phyloP scores from a whole-genome alignment of 2,113 vertebrate genomes.

The Parus major region DNA sequence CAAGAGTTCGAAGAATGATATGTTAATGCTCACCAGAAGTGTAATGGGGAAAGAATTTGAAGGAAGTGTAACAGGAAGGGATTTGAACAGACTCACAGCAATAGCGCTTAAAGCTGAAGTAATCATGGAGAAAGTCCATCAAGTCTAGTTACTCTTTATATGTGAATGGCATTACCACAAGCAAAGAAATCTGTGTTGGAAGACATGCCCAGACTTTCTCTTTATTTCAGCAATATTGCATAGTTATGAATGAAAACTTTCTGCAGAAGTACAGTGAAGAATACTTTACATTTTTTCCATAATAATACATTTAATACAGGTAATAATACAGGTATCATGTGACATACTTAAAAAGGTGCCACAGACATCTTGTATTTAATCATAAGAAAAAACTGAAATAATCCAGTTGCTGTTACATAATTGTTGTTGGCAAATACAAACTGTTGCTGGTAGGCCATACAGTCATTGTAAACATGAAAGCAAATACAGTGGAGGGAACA shows the following conservation, averaged over 20 bases:
- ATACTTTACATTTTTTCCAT: background rate
- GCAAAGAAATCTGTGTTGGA: background rate
- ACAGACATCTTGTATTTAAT: background rate
- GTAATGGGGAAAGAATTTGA: background rate
- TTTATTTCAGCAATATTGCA: background rate
- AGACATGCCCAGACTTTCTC: background rate
- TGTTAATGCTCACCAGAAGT: background rate
- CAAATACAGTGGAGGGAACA: background rate
- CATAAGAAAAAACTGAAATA: background rate
- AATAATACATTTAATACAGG: too few species aligned
- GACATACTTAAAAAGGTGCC: background rate
- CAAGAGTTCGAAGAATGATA: background rate
- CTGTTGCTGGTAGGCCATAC: background rate
- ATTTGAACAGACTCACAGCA: background rate
- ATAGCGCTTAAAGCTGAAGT: background rate
- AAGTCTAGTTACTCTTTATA: background rate
- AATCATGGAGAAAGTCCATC: background rate
- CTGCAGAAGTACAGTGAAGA: background rate
- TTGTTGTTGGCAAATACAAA: background rate
- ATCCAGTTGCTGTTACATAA: background rate
- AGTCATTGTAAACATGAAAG: background rate
- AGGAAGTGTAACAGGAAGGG: background rate
- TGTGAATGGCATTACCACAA: background rate
- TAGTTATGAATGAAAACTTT: background rate
- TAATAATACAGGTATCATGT: background rate